These are phyloP conservation scores for Setipinna tenuifilis DNA, from an alignment of 2,797 vertebrate species.

Conservation along the genomic window DNA sequence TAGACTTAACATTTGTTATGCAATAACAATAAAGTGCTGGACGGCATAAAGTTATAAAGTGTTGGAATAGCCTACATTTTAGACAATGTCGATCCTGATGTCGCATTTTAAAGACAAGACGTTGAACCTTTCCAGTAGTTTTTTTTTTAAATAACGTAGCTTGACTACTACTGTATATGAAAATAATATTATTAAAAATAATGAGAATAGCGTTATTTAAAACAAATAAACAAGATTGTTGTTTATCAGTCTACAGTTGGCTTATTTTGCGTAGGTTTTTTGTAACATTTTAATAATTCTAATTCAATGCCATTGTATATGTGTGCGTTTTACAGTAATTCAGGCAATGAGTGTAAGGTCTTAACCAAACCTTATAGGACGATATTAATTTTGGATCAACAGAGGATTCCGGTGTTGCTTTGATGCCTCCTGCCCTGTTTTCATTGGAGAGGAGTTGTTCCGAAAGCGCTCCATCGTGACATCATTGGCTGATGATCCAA, in stretches of 20 bases:
- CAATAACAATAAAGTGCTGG: neutral
- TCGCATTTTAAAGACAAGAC: neutral
- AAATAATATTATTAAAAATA: too few relatives aligned
- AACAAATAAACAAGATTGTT: neutral
- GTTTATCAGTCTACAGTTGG: neutral
- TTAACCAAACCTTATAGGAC: neutral
- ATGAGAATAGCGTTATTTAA: neutral
- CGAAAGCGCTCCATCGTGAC: slow-evolving; percentile 66
- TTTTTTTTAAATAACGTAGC: too few relatives aligned
- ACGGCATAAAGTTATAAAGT: too few relatives aligned
- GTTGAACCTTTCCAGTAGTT: neutral
- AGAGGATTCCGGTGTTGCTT: slow-evolving; percentile 46
- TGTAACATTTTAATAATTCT: neutral
- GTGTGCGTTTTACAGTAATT: neutral
- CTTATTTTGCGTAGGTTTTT: too few relatives aligned
- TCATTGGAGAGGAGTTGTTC: slow-evolving; percentile 69
- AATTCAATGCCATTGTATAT: neutral
- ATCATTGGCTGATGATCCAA: slow-evolving; percentile 73
- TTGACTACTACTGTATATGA: too few relatives aligned
- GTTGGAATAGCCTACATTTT: too few relatives aligned
- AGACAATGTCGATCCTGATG: neutral
- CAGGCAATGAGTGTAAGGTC: neutral
- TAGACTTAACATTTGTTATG: neutral
- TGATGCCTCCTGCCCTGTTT: slow-evolving; percentile 56
- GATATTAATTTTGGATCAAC: slow-evolving; percentile 9